A percentile compares a stretch with the other conserved stretches of the same genome.
Evolutionary conservation across 2,113 vertebrate species (phyloP).

Genomic region (Psephotus haematonotus): DNA sequence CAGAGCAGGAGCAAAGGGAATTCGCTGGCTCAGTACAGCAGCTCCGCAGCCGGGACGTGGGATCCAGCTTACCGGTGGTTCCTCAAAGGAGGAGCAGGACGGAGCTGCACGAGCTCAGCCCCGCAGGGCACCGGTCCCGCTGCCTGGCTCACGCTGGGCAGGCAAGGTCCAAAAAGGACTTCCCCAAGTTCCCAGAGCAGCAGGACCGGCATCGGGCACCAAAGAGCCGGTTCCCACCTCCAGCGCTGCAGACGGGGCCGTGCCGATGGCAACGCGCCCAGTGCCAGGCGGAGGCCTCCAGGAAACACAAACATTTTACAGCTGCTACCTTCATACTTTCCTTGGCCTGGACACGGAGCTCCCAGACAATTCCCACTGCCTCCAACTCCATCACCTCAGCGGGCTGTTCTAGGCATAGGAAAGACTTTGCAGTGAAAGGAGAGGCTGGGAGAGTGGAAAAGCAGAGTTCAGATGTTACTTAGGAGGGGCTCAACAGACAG

Average conservation of each 20-base stretch:
- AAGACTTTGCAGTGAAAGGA: neutral
- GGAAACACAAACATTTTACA: constrained; percentile 42
- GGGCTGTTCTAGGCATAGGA: fast-evolving
- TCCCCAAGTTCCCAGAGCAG: neutral
- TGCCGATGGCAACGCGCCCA: neutral
- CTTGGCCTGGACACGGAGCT: neutral
- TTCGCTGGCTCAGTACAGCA: fast-evolving
- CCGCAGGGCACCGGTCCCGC: neutral
- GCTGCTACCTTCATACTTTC: constrained; percentile 18
- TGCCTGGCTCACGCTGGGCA: neutral
- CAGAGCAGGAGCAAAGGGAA: neutral
- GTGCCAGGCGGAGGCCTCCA: constrained; percentile 10
- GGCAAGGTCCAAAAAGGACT: fast-evolving
- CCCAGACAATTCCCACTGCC: neutral
- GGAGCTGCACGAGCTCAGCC: neutral
- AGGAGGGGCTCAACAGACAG: neutral
- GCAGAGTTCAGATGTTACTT: neutral
- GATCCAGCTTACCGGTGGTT: neutral
- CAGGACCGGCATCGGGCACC: fast-evolving
- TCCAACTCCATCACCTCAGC: neutral
- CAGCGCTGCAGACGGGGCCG: neutral
- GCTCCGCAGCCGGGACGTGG: fast-evolving
- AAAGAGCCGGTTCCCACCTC: neutral
- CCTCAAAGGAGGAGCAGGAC: neutral
- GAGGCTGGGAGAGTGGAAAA: neutral